phyloP scores from a whole-genome alignment of 2,888 invertebrate genomes.

The Stegophylla sp. region DNA sequence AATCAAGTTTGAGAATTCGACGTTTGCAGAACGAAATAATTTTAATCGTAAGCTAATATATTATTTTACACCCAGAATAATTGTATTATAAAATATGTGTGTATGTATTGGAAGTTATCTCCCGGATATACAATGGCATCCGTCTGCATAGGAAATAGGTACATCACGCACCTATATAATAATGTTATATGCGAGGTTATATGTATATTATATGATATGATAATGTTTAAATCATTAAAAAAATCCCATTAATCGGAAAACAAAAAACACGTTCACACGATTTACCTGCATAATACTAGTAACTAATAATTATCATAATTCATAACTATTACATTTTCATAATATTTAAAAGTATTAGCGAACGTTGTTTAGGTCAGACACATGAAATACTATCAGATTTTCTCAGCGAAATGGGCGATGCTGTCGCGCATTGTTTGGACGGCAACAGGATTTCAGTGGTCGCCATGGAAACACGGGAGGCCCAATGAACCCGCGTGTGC shows the following conservation, averaged over 20 bases:
- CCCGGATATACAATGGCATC: constrained; percentile 40
- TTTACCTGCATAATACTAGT: background rate
- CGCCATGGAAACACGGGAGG: constrained; percentile 47
- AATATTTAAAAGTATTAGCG: background rate
- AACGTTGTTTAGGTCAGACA: constrained; percentile 1
- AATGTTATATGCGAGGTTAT: too few relatives aligned
- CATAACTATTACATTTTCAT: background rate
- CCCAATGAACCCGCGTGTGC: constrained; percentile 49
- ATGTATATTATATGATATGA: constrained; percentile 9
- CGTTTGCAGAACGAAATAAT: background rate
- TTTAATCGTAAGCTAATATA: background rate
- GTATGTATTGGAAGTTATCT: constrained; percentile 12
- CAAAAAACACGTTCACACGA: constrained; percentile 11
- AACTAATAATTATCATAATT: background rate
- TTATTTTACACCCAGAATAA: background rate
- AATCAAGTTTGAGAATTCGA: background rate
- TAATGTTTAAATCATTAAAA: background rate
- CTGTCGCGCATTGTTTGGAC: constrained; percentile 43
- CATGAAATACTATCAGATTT: constrained; percentile 13
- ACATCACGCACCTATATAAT: too few relatives aligned
- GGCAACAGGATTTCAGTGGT: constrained; percentile 54
- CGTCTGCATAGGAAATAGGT: constrained; percentile 32
- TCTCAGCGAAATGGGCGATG: background rate
- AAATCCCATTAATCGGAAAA: background rate
- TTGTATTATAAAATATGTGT: constrained; percentile 6